These are phyloP conservation scores for Todiramphus saurophagus DNA, from an alignment of 2,113 vertebrate species.

Conservation along the genomic window DNA sequence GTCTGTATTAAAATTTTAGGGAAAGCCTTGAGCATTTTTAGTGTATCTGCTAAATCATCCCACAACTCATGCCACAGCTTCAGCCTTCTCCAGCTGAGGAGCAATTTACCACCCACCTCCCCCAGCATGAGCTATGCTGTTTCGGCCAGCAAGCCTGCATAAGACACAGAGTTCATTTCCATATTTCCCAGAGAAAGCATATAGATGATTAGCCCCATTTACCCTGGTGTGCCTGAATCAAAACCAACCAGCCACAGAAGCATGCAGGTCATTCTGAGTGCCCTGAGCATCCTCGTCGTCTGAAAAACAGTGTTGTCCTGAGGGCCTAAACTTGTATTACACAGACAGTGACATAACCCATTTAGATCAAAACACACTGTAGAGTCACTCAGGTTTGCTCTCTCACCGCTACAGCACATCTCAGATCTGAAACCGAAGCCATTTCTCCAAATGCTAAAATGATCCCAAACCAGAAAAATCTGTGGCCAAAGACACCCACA, in stretches of 20 bases:
- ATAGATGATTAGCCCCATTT: not conserved
- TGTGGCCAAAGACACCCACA: not conserved
- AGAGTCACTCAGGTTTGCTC: not conserved
- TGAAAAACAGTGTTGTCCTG: conserved; percentile 6
- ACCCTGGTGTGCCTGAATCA: not conserved
- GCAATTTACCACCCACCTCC: conserved; percentile 26
- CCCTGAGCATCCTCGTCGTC: not conserved
- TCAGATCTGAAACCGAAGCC: not conserved
- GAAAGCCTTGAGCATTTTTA: not conserved
- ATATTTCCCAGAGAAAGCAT: not conserved
- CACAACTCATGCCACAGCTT: not conserved
- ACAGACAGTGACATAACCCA: not conserved
- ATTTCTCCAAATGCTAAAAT: not conserved
- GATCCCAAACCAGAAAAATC: not conserved
- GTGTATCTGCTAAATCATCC: not conserved
- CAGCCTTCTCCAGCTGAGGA: conserved; percentile 6
- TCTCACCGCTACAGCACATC: not conserved
- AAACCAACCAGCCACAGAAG: not conserved
- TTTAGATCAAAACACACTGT: not conserved
- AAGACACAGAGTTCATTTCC: not conserved
- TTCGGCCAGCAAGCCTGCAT: not conserved
- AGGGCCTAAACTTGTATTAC: not conserved
- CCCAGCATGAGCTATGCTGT: not conserved
- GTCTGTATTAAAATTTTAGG: not conserved
- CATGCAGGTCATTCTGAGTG: not conserved